phyloP scores from a whole-genome alignment of 2,797 vertebrate genomes.

The Takifugu rubripes region DNA sequence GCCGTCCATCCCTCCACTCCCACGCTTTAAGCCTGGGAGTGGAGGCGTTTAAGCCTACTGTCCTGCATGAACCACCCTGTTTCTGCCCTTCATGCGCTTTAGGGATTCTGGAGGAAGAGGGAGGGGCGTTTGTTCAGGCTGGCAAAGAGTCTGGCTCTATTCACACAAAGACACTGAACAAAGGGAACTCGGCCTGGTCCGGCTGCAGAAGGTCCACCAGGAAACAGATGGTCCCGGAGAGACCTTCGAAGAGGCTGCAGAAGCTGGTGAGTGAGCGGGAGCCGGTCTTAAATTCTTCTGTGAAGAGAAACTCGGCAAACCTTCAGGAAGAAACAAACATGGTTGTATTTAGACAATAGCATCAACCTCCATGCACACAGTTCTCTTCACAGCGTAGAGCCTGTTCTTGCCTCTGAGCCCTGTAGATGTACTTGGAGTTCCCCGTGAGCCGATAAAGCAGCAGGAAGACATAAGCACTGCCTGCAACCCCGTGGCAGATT shows the following conservation, averaged over 20 bases:
- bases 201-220: conserved; percentile 87
- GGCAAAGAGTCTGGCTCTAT: neutral
- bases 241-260: conserved; percentile 87
- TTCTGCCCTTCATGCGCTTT: neutral
- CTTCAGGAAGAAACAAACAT: conserved; percentile 49
- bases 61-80: neutral
- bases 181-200: conserved; percentile 85
- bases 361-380: too few species aligned
- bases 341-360: too few species aligned
- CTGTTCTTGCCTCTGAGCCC: conserved; percentile 79
- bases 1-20: conserved; percentile 9
- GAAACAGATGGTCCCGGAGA: conserved; percentile 88
- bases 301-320: conserved; percentile 90
- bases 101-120: conserved; percentile 16
- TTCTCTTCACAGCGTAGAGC: neutral
- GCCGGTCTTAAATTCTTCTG: conserved; percentile 85
- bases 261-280: conserved; percentile 79
- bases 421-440: conserved; percentile 87
- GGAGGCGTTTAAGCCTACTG: neutral
- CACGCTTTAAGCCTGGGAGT: too few species aligned
- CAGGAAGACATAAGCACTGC: conserved; percentile 87
- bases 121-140: conserved; percentile 17
- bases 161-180: conserved; percentile 88
- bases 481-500: conserved; percentile 87
- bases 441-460: conserved; percentile 87